A percentile compares a stretch with the other conserved stretches of the same genome.
Evolutionary conservation across 1,140 invertebrate species (phyloP).

Genomic region (Drosophila parvula): DNA sequence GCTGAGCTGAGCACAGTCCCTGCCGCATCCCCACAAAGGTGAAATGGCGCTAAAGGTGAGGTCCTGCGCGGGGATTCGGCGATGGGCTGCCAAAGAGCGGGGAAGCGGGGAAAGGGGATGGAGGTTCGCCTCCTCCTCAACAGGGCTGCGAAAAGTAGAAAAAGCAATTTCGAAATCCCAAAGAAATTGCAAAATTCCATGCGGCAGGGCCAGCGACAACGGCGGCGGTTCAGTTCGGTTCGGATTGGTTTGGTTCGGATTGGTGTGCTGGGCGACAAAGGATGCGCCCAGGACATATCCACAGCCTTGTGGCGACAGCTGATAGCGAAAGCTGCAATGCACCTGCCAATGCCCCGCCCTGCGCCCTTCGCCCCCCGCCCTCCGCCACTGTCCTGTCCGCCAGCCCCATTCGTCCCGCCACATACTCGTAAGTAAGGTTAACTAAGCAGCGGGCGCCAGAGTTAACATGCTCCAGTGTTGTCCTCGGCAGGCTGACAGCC

Average conservation of each 20-base stretch:
- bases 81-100: neutral
- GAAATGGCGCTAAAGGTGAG: constrained; percentile 56
- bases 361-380: too few species aligned
- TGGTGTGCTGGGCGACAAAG: constrained; percentile 40
- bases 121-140: constrained; percentile 54
- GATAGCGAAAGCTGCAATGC: constrained; percentile 58
- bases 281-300: constrained; percentile 46
- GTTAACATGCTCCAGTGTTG: constrained; percentile 53
- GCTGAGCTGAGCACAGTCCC: constrained; percentile 35
- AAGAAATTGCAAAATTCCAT: constrained; percentile 83
- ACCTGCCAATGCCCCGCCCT: constrained; percentile 26
- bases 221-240: constrained; percentile 41
- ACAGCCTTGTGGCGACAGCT: constrained; percentile 49
- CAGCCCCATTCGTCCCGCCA: constrained; percentile 25
- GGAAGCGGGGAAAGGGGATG: constrained; percentile 9
- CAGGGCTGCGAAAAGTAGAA: constrained; percentile 72
- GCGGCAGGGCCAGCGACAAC: constrained; percentile 54
- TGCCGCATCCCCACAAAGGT: constrained; percentile 57
- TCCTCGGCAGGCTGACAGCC: constrained; percentile 11
- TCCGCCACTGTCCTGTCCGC: neutral
- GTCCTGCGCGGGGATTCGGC: constrained; percentile 21
- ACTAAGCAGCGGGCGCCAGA: constrained; percentile 66
- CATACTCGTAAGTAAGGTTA: constrained; percentile 63
- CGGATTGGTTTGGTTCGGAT: constrained; percentile 24
- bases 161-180: constrained; percentile 82